Base-by-base conservation (phyloP, 2,797 vertebrate species). In the Lycodopsis pacificus region DNA sequence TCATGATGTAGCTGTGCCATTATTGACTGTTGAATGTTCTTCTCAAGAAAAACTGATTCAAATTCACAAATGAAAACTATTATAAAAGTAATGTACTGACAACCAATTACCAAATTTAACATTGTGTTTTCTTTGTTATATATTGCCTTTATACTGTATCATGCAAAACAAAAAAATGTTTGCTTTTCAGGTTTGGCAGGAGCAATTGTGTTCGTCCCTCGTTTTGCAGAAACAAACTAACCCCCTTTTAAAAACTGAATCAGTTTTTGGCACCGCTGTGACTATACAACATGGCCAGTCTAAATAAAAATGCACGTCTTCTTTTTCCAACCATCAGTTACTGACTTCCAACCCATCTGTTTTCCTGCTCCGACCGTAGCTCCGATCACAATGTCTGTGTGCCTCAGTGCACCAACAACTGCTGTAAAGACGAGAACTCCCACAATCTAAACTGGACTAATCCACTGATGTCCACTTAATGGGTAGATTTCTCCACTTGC, bases 301-400 rank as follows among this genome's bases (percentile, higher is more conserved):
- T 65, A 69, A 75, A 83, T 72, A 53, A 59, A 82, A 77, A 77
- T 44, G 17, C 66, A 68, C 42, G 17, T 56, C 62, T 70, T 49
- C 32, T 54, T 56, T 53, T 77, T 77, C 66, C 48, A 80, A 82
- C 58, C 75, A 71, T 69, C 62, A 34, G 48, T 73, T 65, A 58
- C 14, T 77, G 58, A 71, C 78, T 81, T 67, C 25, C 64, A 56
- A 25, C 32, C 63, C 44, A 72, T 42, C 46, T 68, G 17, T 66
- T 72, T 62, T 74, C 38, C 53, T 53, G 36, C 54, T 70, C 12
- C n/a, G n/a, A 40, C 36, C n/a, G 10, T 30, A 53, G 65, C 48
- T 80, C 25, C 59, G 64, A 76, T 67, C 34, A 44, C 46, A 65
- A 20, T 17, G 46, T 40, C 19, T 66, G 48, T 40, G 27, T 69